Percentiles rank a stretch among this genome's conserved stretches.
phyloP scores from a whole-genome alignment of 2,113 vertebrate species.

The Lepus americanus region DNA sequence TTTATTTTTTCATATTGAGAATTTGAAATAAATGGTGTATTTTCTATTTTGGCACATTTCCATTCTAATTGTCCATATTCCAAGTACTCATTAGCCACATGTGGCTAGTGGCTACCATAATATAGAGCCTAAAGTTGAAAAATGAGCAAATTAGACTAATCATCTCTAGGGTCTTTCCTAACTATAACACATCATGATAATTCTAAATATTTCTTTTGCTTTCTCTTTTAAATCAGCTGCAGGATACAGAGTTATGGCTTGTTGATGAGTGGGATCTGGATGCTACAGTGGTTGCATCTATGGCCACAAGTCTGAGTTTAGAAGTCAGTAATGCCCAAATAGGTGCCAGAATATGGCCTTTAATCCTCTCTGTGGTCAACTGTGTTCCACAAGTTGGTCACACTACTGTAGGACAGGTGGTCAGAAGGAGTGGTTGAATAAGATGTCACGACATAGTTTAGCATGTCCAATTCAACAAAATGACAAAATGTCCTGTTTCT shows the following conservation, averaged over 20 bases:
- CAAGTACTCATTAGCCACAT: background rate
- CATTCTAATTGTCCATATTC: background rate
- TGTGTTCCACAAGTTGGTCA: background rate
- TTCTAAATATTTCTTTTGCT: background rate
- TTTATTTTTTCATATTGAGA: background rate
- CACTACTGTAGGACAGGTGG: background rate
- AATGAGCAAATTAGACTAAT: background rate
- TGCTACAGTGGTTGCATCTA: background rate
- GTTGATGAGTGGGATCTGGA: background rate
- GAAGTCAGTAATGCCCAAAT: background rate
- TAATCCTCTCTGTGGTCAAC: background rate
- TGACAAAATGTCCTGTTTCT: background rate
- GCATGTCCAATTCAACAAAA: background rate
- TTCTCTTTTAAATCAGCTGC: conserved; percentile 11
- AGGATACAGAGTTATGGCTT: too few species aligned
- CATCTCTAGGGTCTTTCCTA: conserved; percentile 1
- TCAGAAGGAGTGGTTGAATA: background rate
- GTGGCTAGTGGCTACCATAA: background rate
- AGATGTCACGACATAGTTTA: background rate
- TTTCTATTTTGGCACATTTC: background rate
- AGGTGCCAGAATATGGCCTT: background rate
- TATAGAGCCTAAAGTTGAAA: background rate
- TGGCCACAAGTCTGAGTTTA: background rate
- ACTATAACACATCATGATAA: background rate
- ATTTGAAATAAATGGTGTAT: background rate